These are phyloP conservation scores for Caenorhabditis elegans DNA, from an alignment of 1,140 invertebrate species.

Conservation along the genomic window WBcel235 BX284604.4:11115501-11116000, in stretches of 20 bases:
- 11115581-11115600: no score
- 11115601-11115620: no score
- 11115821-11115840: no score
- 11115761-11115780: no score
- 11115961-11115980: constrained; percentile 40
- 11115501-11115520: no score
- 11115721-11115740: not conserved
- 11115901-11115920: constrained; percentile 28
- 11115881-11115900: constrained; percentile 39
- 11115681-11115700: constrained; percentile 7
- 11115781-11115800: no score
- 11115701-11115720: not conserved
- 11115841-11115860: no score
- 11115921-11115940: not conserved
- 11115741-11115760: not conserved
- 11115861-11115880: no score
- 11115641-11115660: not conserved
- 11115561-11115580: no score
- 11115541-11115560: no score
- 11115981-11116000: constrained; percentile 34
- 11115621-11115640: not conserved
- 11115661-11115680: not conserved
- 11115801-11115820: no score
- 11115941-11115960: constrained; percentile 36
- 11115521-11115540: no score